Base-by-base conservation (phyloP, 35 echinoderm and acorn worm genomes). In the Heliocidaris tuberculata region DNA sequence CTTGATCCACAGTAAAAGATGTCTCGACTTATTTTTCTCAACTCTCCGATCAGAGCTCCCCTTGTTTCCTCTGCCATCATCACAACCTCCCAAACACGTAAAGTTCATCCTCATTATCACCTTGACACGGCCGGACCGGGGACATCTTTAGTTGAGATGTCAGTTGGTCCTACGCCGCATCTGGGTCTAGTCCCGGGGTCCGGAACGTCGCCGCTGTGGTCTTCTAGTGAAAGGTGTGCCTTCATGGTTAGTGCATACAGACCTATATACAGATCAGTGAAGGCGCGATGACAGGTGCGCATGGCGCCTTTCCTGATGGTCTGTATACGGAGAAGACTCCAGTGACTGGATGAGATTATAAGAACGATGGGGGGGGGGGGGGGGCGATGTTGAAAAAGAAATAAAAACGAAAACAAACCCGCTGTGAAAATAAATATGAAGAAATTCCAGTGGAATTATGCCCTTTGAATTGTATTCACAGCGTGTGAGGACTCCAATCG, bases 91-190 rank as follows among this genome's bases (percentile, higher is more conserved):
- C 27, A n/a, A 78, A n/a, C 17, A n/a, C 21, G 87, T 89, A 89
- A 89, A 48, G 87, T 89, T 89, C 47, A 48, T 32, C 19, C 87
- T 89, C 87, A 89, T 89, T 89, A 89, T 89, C 87, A 89, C 87
- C 87, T 89, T 13, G 2, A 89, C 31, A 48, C 87, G 87, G 87
- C 31, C 10, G 87, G 47, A 15, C 32, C 31, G 47, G 15, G 31
- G 87, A 32, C 47, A 32, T 32, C 5, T 89, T 48, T 32, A 48
- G 87, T 89, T 32, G 87, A 89, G 87, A 89, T 89, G 87, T 89
- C 87, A 89, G 87, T 89, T 48, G 87, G 24, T 35, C 47, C 87
- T 48, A 7, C 21, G 47, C 7, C 17, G 47, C 87, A 89, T 89
- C 87, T 89, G 87, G 87, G 47, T 35, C 87, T 48, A 48, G 65